Base-by-base conservation (phyloP, 1,140 invertebrate genomes). In the Drosophila rhopaloa region DNA sequence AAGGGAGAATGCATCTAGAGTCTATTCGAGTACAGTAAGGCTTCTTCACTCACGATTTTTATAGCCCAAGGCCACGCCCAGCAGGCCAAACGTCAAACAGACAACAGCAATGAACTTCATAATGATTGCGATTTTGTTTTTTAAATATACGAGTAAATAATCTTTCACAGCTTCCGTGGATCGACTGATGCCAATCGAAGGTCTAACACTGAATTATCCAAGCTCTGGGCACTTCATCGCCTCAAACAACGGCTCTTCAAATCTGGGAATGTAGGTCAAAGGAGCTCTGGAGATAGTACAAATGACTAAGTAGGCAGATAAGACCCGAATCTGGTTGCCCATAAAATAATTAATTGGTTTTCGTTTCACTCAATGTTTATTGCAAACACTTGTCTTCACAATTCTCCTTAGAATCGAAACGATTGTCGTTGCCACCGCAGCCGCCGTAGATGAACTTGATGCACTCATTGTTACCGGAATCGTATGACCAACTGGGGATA, bases 401-500 rank as follows among this genome's bases (percentile, higher is more conserved):
- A 3, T 46, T 8, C 16, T 63, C 8, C 11, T 76, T 50, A 0
- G 46, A 65, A 0, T 4, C 0, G 92, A 98, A 99, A 71, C 95
- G 95, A 92, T 98, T 98, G 56, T 94, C 95, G 91, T 98, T 99
- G 27, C 97, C 98, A 43, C 97, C 94, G 90, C 97, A 97, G 3
- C 97, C 96, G 4, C 96, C 95, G 82, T 96, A 97, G 10, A 95
- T 93, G 77, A 97, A 97, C 75, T 96, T 95, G 0, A 94, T 93
- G 79, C 97, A 97, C 24, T 95, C 94, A 74, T 96, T 95, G n/a
- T 94, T 93, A 1, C 93, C 93, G 0, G 92, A 82, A 82, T 98
- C 95, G 84, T 96, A 98, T 90, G 60, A 61, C 90, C 92, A 71
- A 93, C 91, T 65, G 10, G 61, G 67, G 0, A 65, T 60, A 29